Conservation (phyloP, 2,113 vertebrate genomes). For the Leptobrachium leishanense region DNA sequence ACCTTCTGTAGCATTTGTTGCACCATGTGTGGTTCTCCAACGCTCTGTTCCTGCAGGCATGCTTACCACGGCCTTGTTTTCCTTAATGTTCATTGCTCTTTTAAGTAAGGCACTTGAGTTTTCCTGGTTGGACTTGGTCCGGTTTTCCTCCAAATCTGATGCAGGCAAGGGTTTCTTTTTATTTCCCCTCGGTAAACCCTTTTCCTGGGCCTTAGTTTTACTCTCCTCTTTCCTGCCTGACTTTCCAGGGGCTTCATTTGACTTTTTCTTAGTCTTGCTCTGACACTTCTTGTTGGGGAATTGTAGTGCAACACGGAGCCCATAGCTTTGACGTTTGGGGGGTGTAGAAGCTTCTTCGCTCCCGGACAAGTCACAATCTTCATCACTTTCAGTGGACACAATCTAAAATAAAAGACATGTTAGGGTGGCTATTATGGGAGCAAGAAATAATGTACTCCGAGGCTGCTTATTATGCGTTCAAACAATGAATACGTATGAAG, state of each 20-base stretch:
- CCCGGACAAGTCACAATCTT: conserved; percentile 53
- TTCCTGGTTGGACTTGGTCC: conserved; percentile 64
- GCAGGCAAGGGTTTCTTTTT: conserved; percentile 53
- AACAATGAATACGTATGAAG: no score
- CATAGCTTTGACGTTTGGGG: conserved; percentile 70
- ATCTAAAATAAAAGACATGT: neutral
- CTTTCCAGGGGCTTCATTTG: conserved; percentile 54
- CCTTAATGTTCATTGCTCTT: conserved; percentile 89
- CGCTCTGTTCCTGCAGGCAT: neutral
- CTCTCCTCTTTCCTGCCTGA: conserved; percentile 51
- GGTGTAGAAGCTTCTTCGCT: conserved; percentile 59
- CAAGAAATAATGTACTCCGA: no score
- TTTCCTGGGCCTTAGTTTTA: conserved; percentile 51
- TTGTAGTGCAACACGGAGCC: conserved; percentile 83
- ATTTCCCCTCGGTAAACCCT: conserved; percentile 46
- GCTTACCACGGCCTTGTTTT: conserved; percentile 96
- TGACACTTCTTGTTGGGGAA: conserved; percentile 80
- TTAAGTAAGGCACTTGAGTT: conserved; percentile 69
- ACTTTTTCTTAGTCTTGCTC: conserved; percentile 54
- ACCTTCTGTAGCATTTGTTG: neutral
- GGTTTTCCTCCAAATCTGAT: conserved; percentile 70
- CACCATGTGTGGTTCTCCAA: neutral
- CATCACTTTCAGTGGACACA: conserved; percentile 55
- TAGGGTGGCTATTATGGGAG: no score
- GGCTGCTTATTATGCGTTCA: no score